These are phyloP conservation scores for Drosophila longiperda DNA, from an alignment of 2,888 invertebrate species.

Conservation along the genomic window DNA sequence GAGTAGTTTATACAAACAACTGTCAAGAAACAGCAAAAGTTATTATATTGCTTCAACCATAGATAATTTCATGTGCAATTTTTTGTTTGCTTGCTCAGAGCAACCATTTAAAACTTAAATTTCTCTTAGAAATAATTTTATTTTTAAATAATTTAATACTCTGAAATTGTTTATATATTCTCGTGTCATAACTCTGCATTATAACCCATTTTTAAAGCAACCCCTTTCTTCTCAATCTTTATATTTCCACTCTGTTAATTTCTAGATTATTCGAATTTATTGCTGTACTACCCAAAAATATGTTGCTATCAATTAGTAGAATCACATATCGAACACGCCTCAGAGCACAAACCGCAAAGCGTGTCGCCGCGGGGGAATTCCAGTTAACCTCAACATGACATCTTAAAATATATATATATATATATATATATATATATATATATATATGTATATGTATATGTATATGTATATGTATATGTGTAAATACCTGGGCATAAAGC, in stretches of 20 bases:
- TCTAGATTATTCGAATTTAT: conserved; percentile 6
- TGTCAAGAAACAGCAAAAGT: conserved; percentile 7
- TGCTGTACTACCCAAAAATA: conserved; percentile 25
- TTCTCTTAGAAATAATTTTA: neutral
- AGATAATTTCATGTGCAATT: conserved; percentile 19
- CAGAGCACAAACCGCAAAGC: conserved; percentile 13
- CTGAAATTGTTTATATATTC: neutral
- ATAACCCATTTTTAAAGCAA: neutral
- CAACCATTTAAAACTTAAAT: neutral
- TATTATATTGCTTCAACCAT: conserved; percentile 30
- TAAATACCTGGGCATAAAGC: conserved; percentile 50
- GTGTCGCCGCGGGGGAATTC: conserved; percentile 45
- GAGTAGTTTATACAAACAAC: conserved; percentile 11
- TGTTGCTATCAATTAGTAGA: conserved; percentile 59
- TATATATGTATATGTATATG: conserved; percentile 7
- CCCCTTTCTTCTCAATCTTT: neutral
- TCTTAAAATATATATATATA: conserved; percentile 3
- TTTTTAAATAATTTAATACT: neutral
- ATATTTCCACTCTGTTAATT: conserved; percentile 20
- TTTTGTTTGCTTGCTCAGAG: neutral
- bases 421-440: neutral
- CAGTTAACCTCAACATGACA: conserved; percentile 70
- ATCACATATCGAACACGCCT: conserved; percentile 31
- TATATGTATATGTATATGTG: conserved; percentile 1
- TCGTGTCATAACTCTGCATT: neutral